Evolutionary conservation across 2,888 invertebrate species (phyloP), one percentile per base, ranked within the genome.

Genomic region (Cheilosia vernalis): DNA sequence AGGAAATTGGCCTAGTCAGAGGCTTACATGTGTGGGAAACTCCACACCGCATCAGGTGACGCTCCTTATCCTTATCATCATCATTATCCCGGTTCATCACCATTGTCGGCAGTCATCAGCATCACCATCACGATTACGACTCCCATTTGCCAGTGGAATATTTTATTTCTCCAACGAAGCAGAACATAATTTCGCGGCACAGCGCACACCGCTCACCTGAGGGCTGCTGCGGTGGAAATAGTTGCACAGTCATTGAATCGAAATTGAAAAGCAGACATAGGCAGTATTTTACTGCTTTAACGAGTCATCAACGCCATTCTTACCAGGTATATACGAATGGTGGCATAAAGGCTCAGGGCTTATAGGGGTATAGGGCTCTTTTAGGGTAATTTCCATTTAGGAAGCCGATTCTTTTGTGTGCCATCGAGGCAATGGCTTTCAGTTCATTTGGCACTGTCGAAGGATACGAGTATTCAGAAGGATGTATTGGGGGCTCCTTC

Each of bases 211-310:
- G 30, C 30, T 63, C 69, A 33, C 30, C 40, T n/a, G 42, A 15
- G 21, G 15, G 37, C 24, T 47, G 42, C 6, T 30, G 49, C 9
- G 17, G 21, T 17, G 42, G 66, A 30, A 49, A 63, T 63, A 63
- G 63, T 40, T 78, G 78, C 78, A 70, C 55, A 63, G 24, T 78
- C 78, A 78, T 70, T 70, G 63, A 78, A 63, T 61, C 49, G 69
- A 70, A 78, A 78, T 58, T 55, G 69, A 51, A 78, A 69, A 69
- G 7, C 60, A 37, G 21, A 21, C 30, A 72, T 27, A 37, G 7
- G 60, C 58, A 55, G 56, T 44, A 47, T 17, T 44, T 55, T 64
- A 27, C 66, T 37, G 42, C 60, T 77, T 53, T 69, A 77, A 77
- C 67, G 60, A 77, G 61, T 69, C 77, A 61, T 77, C 73, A 53